A percentile compares a stretch with the other conserved stretches of the same genome.
Evolutionary conservation across 2,888 invertebrate species (phyloP).

Genomic region (Lapara coniferarum): DNA sequence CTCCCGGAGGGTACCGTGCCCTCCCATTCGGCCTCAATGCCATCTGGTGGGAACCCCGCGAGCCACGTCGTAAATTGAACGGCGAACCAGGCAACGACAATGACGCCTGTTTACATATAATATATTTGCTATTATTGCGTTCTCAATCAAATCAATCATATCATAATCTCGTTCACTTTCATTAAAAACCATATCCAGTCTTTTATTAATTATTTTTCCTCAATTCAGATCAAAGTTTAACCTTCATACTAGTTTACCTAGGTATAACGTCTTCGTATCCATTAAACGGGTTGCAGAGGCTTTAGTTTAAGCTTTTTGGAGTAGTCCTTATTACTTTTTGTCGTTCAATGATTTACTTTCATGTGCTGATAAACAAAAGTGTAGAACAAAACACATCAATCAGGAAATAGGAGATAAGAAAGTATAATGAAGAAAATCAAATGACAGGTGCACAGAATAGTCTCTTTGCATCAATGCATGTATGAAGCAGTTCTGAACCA

Average conservation of each 20-base stretch:
- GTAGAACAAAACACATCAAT: slow-evolving; percentile 53
- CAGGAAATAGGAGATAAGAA: slow-evolving; percentile 45
- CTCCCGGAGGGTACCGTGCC: slow-evolving; percentile 90
- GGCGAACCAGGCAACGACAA: slow-evolving; percentile 98
- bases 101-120: slow-evolving; percentile 88
- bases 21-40: slow-evolving; percentile 92
- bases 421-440: slow-evolving; percentile 55
- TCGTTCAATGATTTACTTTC: slow-evolving; percentile 68
- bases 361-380: slow-evolving; percentile 82
- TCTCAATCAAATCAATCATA: neutral
- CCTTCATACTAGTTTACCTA: slow-evolving; percentile 40
- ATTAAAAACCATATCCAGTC: slow-evolving; percentile 12
- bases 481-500: slow-evolving; percentile 28
- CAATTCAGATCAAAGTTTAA: slow-evolving; percentile 75
- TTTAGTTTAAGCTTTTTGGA: slow-evolving; percentile 55
- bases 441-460: slow-evolving; percentile 60
- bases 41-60: slow-evolving; percentile 96
- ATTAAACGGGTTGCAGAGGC: slow-evolving; percentile 73
- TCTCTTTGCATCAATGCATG: slow-evolving; percentile 65
- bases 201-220: slow-evolving; percentile 64
- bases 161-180: slow-evolving; percentile 23
- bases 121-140: neutral
- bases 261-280: slow-evolving; percentile 39
- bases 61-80: slow-evolving; percentile 95
- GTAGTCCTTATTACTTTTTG: slow-evolving; percentile 46